A percentile compares a stretch with the other conserved stretches of the same genome.
phyloP scores from a whole-genome alignment of 2,113 vertebrate species.

The Pluvianellus socialis region DNA sequence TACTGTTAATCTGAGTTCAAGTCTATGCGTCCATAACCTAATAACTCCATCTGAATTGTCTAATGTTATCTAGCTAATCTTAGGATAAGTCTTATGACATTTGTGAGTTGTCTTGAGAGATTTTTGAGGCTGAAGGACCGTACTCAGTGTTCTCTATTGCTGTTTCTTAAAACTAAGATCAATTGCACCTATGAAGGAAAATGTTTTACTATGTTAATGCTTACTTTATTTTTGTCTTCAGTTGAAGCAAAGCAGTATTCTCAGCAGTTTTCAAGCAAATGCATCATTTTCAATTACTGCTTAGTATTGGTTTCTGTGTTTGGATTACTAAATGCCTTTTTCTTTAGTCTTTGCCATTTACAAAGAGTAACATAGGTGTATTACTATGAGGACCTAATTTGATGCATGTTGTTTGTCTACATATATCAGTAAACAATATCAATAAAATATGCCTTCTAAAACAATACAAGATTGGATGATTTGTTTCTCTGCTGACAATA shows the following conservation, averaged over 20 bases:
- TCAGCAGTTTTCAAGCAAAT: slow-evolving; percentile 60
- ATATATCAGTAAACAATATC: not conserved
- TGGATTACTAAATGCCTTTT: slow-evolving; percentile 14
- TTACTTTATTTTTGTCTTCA: slow-evolving; percentile 54
- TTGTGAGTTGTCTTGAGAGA: not conserved
- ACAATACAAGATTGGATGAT: not conserved
- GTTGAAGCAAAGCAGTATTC: slow-evolving; percentile 56
- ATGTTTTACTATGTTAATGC: slow-evolving; percentile 53
- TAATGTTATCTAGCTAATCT: slow-evolving; percentile 10
- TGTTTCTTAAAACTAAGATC: slow-evolving; percentile 58
- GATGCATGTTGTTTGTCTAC: not conserved
- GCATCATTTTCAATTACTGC: slow-evolving; percentile 50
- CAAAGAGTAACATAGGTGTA: not conserved
- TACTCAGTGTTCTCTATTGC: slow-evolving; percentile 18
- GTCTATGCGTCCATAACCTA: slow-evolving; percentile 39
- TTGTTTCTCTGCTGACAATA: not conserved
- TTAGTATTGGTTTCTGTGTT: slow-evolving; percentile 56
- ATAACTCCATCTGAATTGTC: slow-evolving; percentile 35
- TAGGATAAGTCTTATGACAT: slow-evolving; percentile 10
- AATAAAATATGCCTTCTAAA: slow-evolving; percentile 23
- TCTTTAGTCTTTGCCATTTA: slow-evolving; percentile 8
- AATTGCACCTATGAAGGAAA: slow-evolving; percentile 25
- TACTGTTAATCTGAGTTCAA: slow-evolving; percentile 57
- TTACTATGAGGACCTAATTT: not conserved
- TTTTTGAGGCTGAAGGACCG: slow-evolving; percentile 28